A percentile compares a stretch with the other conserved stretches of the same genome.
Evolutionary conservation across 2,888 invertebrate species (phyloP).

Genomic region (Lochmaea crataegi): DNA sequence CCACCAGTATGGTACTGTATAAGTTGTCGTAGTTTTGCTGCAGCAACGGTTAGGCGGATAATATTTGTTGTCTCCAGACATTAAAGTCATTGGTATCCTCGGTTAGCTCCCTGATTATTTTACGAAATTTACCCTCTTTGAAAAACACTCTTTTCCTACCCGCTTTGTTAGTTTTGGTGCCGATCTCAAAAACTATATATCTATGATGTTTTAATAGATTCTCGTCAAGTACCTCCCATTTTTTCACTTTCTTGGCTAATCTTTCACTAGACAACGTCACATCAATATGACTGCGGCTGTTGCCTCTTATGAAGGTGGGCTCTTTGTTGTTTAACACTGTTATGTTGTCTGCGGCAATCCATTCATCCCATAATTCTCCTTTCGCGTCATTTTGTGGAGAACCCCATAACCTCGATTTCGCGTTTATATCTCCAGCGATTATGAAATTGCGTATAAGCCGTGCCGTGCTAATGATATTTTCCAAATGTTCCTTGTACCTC

Average conservation of each 20-base stretch:
- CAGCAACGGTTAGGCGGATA: neutral
- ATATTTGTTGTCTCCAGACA: neutral
- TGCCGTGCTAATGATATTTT: neutral
- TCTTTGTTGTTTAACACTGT: neutral
- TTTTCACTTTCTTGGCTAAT: neutral
- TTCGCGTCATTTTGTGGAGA: neutral
- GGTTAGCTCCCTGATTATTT: neutral
- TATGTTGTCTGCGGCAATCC: neutral
- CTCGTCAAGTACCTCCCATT: neutral
- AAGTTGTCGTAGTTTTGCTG: neutral
- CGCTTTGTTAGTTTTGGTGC: neutral
- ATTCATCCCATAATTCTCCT: conserved; percentile 1
- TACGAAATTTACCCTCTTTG: neutral
- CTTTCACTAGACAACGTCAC: neutral
- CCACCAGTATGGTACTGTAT: conserved; percentile 11
- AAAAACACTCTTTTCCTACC: neutral
- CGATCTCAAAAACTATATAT: neutral
- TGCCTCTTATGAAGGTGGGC: neutral
- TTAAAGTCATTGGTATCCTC: neutral
- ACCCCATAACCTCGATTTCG: conserved; percentile 4
- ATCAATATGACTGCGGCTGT: neutral
- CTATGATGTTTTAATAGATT: neutral
- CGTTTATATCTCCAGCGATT: conserved; percentile 1
- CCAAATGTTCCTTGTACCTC: neutral
- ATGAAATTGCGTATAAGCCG: neutral